Percentiles rank a stretch among this genome's conserved stretches.
Conservation (phyloP, 2,888 invertebrate species). For the Ischnura elegans region DNA sequence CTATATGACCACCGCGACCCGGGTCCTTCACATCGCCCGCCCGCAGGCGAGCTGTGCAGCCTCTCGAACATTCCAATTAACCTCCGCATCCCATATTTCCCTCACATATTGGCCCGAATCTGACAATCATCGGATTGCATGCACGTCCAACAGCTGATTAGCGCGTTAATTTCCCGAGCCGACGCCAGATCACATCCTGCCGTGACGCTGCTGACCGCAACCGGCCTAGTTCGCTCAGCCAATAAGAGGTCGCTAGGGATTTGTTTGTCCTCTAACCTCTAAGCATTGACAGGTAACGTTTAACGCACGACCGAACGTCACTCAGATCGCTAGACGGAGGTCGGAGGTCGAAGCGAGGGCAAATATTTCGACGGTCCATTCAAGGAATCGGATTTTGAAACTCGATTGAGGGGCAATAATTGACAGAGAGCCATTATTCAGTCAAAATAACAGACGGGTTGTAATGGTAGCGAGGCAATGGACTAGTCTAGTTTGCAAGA, state of each 20-base stretch:
- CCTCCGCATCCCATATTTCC: neutral
- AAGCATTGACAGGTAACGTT: neutral
- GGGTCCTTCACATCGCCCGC: neutral
- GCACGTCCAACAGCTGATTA: neutral
- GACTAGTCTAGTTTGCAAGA: no score
- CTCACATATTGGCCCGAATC: constrained; percentile 17
- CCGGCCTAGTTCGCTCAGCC: neutral
- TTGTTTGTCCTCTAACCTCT: neutral
- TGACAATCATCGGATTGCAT: neutral
- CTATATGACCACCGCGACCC: neutral
- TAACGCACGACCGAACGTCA: neutral
- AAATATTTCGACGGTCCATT: neutral
- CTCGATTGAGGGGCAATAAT: neutral
- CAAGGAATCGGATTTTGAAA: neutral
- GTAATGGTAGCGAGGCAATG: no score
- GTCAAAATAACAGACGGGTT: no score
- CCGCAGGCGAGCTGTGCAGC: neutral
- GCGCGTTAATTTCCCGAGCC: constrained; percentile 3
- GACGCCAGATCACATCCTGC: neutral
- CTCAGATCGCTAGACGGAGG: neutral
- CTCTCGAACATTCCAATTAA: constrained; percentile 3
- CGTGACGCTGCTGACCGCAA: neutral
- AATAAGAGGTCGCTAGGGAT: neutral
- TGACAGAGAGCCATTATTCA: no score
- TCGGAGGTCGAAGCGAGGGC: neutral